Percentiles rank a stretch among this genome's conserved stretches.
phyloP scores from a whole-genome alignment of 2,888 invertebrate species.

The Pocota personata region DNA sequence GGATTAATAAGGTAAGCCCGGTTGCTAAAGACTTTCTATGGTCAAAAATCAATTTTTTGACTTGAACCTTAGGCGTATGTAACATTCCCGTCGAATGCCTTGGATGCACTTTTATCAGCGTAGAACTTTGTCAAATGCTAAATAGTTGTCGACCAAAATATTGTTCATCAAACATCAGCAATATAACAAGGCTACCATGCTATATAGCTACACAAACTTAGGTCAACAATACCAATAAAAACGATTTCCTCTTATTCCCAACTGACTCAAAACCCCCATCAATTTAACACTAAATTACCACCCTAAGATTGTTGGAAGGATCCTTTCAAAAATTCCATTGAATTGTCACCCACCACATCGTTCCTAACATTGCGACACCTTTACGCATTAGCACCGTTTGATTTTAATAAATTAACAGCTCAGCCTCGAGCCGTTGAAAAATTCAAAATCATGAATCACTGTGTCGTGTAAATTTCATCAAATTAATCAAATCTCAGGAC shows the following conservation, averaged over 20 bases:
- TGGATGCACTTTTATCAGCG: too few relatives aligned
- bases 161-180: too few relatives aligned
- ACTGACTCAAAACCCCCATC: neutral
- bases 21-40: too few relatives aligned
- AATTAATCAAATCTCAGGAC: constrained; percentile 63
- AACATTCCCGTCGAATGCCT: too few relatives aligned
- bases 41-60: too few relatives aligned
- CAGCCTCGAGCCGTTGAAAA: constrained; percentile 37
- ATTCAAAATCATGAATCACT: constrained; percentile 61
- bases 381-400: constrained; percentile 55
- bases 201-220: neutral
- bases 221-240: neutral
- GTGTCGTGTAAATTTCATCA: constrained; percentile 47
- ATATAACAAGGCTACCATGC: neutral
- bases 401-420: constrained; percentile 66
- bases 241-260: neutral
- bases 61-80: too few relatives aligned
- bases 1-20: too few relatives aligned
- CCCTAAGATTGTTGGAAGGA: neutral
- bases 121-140: too few relatives aligned
- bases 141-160: too few relatives aligned
- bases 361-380: constrained; percentile 26
- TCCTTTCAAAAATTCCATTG: neutral
- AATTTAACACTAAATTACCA: constrained; percentile 26
- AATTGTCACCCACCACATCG: constrained; percentile 6